These are phyloP conservation scores for Bostrychus sinensis DNA, from an alignment of 2,113 vertebrate genomes.

Conservation along the genomic window DNA sequence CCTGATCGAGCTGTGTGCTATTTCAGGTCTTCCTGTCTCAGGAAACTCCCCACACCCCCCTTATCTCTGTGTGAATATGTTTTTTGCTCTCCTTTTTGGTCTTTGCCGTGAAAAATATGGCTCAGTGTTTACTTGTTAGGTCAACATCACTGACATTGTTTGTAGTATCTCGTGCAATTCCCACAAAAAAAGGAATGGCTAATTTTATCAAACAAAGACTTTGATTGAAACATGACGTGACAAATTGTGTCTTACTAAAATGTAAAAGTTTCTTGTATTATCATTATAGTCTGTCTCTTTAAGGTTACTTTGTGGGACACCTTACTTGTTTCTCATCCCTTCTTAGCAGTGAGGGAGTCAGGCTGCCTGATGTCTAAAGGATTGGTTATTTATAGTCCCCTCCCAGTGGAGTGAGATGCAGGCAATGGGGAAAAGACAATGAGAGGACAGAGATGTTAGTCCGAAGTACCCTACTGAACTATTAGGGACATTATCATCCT, in stretches of 20 bases:
- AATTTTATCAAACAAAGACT: not conserved
- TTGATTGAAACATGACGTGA: not conserved
- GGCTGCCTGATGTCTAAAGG: constrained; percentile 55
- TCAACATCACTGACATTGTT: constrained; percentile 12
- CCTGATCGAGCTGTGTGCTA: constrained; percentile 70
- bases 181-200: not conserved
- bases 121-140: constrained; percentile 16
- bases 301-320: constrained; percentile 54
- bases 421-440: constrained; percentile 35
- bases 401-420: constrained; percentile 44
- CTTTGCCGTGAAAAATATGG: constrained; percentile 33
- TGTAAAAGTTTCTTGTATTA: not conserved
- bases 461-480: constrained; percentile 18
- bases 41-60: constrained; percentile 70
- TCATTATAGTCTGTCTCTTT: constrained; percentile 9
- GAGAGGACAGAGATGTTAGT: constrained; percentile 46
- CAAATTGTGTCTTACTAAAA: not conserved
- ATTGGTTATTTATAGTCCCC: constrained; percentile 71
- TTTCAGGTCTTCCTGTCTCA: constrained; percentile 82
- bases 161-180: constrained; percentile 11
- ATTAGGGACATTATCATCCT: constrained; percentile 1
- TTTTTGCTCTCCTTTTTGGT: constrained; percentile 43
- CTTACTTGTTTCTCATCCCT: constrained; percentile 54
- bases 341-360: constrained; percentile 51
- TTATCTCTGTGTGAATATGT: constrained; percentile 58